Evolutionary conservation across 2,113 vertebrate species (phyloP), one percentile per base, ranked within the genome.

Genomic region (Platysteira castanea): DNA sequence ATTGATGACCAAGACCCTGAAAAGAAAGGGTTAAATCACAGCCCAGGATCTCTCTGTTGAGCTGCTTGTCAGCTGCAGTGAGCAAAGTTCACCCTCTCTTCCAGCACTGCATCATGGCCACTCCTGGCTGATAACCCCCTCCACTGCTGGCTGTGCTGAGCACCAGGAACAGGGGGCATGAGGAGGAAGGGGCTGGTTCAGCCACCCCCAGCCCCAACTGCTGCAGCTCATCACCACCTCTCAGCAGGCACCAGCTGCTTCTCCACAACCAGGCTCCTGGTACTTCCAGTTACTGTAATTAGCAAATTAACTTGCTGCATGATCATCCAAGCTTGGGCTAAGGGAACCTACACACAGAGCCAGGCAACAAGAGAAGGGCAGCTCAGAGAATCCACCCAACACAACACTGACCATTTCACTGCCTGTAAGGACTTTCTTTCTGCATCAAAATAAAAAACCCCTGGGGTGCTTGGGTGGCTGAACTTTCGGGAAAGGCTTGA

Each of bases 51-150:
- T 84, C 53, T n/a, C 67, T 35, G 46, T 2, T 10, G 26, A 88
- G 37, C 50, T 44, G 12, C 53, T 46, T 26, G 39, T 30, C 46
- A 79, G 57, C 39, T 17, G 13, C 10, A 27, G 33, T 0, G 41
- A 76, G 50, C 84, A 79, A 95, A 91, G 95, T 75, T 57, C 93
- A 86, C 7, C 67, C 35, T 68, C 56, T 3, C 42, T 80, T 59
- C 53, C 57, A 53, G 30, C 6, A 52, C 60, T 6, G 10, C 60
- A 35, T 16, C 0, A 33, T 16, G 0, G 2, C 4, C 2, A 6
- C 47, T 49, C 24, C 50, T 35, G 27, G 13, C 24, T 4, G 33
- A 21, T 5, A 50, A 65, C 5, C 15, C 6, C 31, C 49, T 20
- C 42, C 31, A 15, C 3, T 10, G 9, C 3, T 1, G 21, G 63